Percentiles rank a stretch among this genome's conserved stretches.
phyloP scores from a whole-genome alignment of 2,888 invertebrate species.

The Sialis lutaria region DNA sequence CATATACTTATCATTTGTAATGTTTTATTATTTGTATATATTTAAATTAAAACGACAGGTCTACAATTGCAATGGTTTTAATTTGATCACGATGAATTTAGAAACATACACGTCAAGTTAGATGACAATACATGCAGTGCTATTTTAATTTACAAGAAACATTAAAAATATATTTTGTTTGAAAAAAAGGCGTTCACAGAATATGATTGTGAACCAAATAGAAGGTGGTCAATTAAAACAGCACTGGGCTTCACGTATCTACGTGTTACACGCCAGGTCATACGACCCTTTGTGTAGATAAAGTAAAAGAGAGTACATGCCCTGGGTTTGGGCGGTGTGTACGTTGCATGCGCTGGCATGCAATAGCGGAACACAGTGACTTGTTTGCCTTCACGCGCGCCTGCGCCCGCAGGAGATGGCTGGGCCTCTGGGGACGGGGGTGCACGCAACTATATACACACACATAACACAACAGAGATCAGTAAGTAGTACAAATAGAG shows the following conservation, averaged over 20 bases:
- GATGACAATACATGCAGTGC: constrained; percentile 1
- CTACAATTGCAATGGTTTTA: too few species aligned
- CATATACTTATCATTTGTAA: too few species aligned
- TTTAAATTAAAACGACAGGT: too few species aligned
- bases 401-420: constrained; percentile 16
- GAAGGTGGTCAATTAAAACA: too few species aligned
- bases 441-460: constrained; percentile 16
- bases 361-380: constrained; percentile 35
- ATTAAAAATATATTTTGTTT: too few species aligned
- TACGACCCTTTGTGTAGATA: not conserved
- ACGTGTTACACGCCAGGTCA: too few species aligned
- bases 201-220: too few species aligned
- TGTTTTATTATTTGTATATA: too few species aligned
- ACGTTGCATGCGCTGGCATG: constrained; percentile 42
- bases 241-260: too few species aligned
- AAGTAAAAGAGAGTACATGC: constrained; percentile 30
- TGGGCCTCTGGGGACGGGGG: constrained; percentile 21
- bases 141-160: not conserved
- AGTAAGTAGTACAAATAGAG: not conserved
- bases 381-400: constrained; percentile 18
- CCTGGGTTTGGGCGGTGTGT: constrained; percentile 40
- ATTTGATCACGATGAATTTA: not conserved
- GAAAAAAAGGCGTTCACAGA: too few species aligned
- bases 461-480: constrained; percentile 3
- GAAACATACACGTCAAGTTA: constrained; percentile 4